Conservation (phyloP, 2,888 invertebrate species). For the Andrena minutula region DNA sequence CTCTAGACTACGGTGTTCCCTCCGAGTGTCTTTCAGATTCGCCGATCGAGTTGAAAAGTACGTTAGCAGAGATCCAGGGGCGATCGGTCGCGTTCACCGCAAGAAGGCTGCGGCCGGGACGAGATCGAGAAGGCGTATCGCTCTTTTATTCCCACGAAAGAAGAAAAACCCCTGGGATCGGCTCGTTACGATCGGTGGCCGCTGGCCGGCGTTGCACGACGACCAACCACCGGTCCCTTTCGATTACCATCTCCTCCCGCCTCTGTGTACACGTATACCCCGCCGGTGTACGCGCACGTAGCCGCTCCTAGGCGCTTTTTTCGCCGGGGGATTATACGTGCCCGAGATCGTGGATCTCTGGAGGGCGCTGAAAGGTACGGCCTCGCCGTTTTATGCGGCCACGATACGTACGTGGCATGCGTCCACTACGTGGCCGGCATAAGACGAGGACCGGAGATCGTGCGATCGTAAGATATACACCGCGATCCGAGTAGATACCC, state of each 20-base stretch:
- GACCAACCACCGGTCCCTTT: constrained; percentile 29
- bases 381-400: constrained; percentile 63
- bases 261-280: constrained; percentile 1
- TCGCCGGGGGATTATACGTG: constrained; percentile 73
- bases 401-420: constrained; percentile 61
- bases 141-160: constrained; percentile 58
- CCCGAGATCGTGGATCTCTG: constrained; percentile 73
- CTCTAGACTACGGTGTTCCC: too few relatives aligned
- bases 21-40: neutral
- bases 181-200: constrained; percentile 63
- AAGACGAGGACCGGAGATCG: constrained; percentile 26
- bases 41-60: neutral
- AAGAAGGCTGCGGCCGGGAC: neutral
- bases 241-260: constrained; percentile 62
- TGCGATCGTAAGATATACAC: constrained; percentile 44
- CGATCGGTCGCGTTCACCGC: neutral
- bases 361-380: constrained; percentile 70
- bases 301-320: constrained; percentile 58
- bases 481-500: constrained; percentile 27
- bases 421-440: constrained; percentile 70
- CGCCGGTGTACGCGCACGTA: constrained; percentile 26
- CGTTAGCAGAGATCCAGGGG: neutral
- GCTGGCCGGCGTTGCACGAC: constrained; percentile 36
- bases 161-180: constrained; percentile 57
- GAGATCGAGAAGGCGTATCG: constrained; percentile 33